Evolutionary conservation across 2,113 vertebrate genomes (phyloP).

Genomic region (Chlorodrepanis virens): DNA sequence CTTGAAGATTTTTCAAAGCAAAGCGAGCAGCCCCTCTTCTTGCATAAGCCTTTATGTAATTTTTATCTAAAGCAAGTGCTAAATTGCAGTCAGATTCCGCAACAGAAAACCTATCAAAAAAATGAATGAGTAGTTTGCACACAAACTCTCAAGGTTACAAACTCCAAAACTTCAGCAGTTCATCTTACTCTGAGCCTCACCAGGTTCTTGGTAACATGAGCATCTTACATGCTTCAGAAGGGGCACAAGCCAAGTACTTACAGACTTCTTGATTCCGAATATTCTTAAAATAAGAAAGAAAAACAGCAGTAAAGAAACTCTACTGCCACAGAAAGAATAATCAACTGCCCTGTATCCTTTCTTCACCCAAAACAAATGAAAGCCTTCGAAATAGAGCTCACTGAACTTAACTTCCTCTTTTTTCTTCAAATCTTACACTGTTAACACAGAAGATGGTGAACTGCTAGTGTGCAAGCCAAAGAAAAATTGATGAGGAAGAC

Average conservation of each 20-base stretch:
- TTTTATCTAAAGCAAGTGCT: conserved; percentile 87
- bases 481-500: background rate
- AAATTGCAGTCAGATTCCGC: conserved; percentile 95
- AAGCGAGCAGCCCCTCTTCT: conserved; percentile 86
- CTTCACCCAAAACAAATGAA: background rate
- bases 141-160: background rate
- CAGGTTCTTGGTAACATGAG: background rate
- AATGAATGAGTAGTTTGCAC: background rate
- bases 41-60: conserved; percentile 84
- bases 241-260: background rate
- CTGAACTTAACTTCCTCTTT: background rate
- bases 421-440: background rate
- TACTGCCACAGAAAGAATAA: background rate
- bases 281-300: background rate
- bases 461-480: background rate
- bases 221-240: background rate
- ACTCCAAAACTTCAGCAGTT: background rate
- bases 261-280: background rate
- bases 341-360: background rate
- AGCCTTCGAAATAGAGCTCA: background rate
- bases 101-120: conserved; percentile 81
- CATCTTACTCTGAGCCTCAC: background rate
- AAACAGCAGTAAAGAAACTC: background rate
- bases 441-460: background rate
- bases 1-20: conserved; percentile 82